These are phyloP conservation scores for Leucoraja ocellata DNA, from an alignment of 2,797 vertebrate genomes.

Conservation along the genomic window DNA sequence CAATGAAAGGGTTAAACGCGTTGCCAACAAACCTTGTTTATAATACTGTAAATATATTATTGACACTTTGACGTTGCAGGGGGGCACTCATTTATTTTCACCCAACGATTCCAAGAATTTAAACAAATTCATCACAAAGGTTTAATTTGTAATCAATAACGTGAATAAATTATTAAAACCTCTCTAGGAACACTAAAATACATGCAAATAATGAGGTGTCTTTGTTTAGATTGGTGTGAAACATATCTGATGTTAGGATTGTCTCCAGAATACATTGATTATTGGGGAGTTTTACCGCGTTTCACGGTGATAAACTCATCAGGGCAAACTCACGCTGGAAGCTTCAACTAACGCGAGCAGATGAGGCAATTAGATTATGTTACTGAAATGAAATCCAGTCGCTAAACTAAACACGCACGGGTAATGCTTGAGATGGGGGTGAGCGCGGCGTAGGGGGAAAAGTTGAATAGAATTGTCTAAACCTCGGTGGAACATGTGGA, in stretches of 20 bases:
- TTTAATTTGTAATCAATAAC: not conserved
- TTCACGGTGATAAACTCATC: not conserved
- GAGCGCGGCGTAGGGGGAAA: not conserved
- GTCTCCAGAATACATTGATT: not conserved
- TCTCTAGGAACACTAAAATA: too few species aligned
- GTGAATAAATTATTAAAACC: not conserved
- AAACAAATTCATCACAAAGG: not conserved
- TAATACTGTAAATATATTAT: not conserved
- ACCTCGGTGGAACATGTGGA: not conserved
- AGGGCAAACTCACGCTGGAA: not conserved
- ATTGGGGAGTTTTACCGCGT: not conserved
- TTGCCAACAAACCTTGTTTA: not conserved
- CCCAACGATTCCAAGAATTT: not conserved
- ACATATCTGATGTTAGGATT: not conserved
- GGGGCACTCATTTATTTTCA: not conserved
- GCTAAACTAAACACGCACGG: too few species aligned
- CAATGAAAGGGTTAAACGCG: not conserved
- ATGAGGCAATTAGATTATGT: not conserved
- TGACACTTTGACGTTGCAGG: not conserved
- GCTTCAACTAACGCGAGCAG: not conserved
- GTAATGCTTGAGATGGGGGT: not conserved
- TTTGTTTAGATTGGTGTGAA: not conserved
- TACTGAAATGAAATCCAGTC: not conserved
- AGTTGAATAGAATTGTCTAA: not conserved
- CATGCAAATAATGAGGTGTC: not conserved